Base-by-base conservation (phyloP, 2,888 invertebrate genomes). In the Yponomeuta sedellus region DNA sequence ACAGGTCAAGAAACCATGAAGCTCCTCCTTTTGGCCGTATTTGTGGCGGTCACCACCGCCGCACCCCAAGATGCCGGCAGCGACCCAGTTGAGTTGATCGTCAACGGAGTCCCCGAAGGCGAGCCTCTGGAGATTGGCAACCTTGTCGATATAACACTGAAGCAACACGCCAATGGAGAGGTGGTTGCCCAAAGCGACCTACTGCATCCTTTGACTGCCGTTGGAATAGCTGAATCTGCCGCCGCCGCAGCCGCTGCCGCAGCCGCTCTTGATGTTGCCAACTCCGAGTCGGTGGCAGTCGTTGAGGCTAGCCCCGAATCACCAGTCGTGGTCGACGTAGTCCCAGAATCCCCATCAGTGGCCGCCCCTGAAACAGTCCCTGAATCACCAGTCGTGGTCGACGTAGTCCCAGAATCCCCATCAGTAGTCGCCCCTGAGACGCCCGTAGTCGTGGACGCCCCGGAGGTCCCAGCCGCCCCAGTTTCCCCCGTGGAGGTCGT, bases 71-170 rank as follows among this genome's bases (percentile, higher is more conserved):
- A 75, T 4, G 44, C 73, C 22, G 44, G 73, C 44, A 70, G 67
- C 11, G 79, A 78, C 0, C 74, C 79, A 1, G 81, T 86, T 1
- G 83, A 86, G 64, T 70, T 86, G 61, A 75, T 83, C 34, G 80
- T 87, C 16, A 84, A 86, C 61, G 85, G 85, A 11, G 73, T 83
- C 0, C 72, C 80, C 0, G 80, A 84, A 16, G 86, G 83, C 2
- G 70, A 80, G 10, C 69, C 86, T 22, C 68, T 87, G 39, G 85
- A 85, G 10, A 69, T 83, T 25, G 76, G 75, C 39, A 68, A 81
- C 28, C 71, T 85, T 19, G 73, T 86, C 1, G 80, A 76, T 64
- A 78, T 85, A 61, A 77, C 81, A 57, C 69, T 85, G 0, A 77
- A 85, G 25, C 78, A 85, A 64, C 80, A 81, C 64, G 70, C 70